Evolutionary conservation across 2,888 invertebrate species (phyloP), one percentile per base, ranked within the genome.

Genomic region (Colostygia pectinataria): DNA sequence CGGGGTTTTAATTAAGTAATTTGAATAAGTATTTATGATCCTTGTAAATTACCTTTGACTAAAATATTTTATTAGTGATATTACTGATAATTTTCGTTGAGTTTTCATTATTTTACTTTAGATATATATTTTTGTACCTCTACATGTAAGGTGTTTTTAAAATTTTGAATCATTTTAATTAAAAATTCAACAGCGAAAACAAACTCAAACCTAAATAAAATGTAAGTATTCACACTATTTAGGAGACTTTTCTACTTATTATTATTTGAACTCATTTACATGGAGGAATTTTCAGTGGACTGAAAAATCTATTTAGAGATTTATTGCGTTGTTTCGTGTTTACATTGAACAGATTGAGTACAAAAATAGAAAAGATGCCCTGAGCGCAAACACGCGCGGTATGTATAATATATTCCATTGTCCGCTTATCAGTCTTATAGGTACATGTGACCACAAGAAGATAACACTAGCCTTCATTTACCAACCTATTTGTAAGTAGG

Each of bases 341-440:
- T 49, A 49, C 49, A 31, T 32, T 33, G 13, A 14, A 28, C 25
- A 31, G n/a, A n/a, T n/a, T n/a, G n/a, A n/a, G 32, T 47, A 10
- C 49, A 55, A 28, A 41, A 49, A 49, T 55, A 55, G 53, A 42
- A 15, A 1, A 25, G 18, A 24, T 31, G 8, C 28, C 28, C 7
- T 24, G 18, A 18, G 14, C 27, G 28, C 15, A 33, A 39, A 39
- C 13, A 47, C 23, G 18, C 32, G 40, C 38, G 24, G 7, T 20
- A 18, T 6, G 20, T 3, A 18, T 18, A 18, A 3, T 41, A 12
- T 29, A 39, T 49, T 44, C 47, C 46, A 55, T 55, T 65, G 63
- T 61, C 52, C 56, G 49, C 59, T 68, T 71, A 71, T 68, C 68
- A 65, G 28, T 38, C 24, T 34, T 39, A n/a, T n/a, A n/a, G n/a